Evolutionary conservation across 2,113 vertebrate species (phyloP).

Genomic region (Seriola aureovittata): DNA sequence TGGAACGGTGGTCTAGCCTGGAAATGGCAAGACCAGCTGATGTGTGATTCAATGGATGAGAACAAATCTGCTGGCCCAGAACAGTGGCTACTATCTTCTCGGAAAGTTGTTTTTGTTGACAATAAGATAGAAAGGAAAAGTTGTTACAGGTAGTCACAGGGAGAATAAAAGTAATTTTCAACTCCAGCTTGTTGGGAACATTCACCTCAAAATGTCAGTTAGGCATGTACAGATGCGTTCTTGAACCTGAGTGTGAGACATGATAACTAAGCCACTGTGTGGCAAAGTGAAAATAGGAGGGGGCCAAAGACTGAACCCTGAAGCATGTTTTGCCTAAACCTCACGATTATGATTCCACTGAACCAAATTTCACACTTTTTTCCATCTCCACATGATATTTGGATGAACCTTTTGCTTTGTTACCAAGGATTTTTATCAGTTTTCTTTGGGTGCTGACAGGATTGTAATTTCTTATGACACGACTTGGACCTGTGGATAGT

Average conservation of each 20-base stretch:
- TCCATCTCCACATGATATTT: neutral
- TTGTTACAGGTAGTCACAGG: slow-evolving; percentile 11
- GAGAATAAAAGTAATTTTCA: slow-evolving; percentile 26
- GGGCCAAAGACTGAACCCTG: neutral
- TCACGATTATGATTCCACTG: neutral
- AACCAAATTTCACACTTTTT: neutral
- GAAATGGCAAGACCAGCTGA: slow-evolving; percentile 1
- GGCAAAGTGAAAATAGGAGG: neutral
- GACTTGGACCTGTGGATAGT: too few relatives aligned
- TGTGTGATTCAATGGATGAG: slow-evolving; percentile 4
- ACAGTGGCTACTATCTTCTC: neutral
- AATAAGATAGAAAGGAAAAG: neutral
- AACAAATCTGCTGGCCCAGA: slow-evolving; percentile 13
- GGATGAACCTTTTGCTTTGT: neutral
- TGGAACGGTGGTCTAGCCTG: neutral
- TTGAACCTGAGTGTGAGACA: slow-evolving; percentile 22
- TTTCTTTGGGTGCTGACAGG: neutral
- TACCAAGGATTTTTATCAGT: neutral
- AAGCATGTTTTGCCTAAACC: neutral
- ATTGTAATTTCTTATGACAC: neutral
- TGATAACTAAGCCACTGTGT: slow-evolving; percentile 17
- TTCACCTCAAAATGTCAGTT: slow-evolving; percentile 31
- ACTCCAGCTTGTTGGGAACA: slow-evolving; percentile 27
- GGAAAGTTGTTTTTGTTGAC: slow-evolving; percentile 15
- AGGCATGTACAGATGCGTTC: slow-evolving; percentile 3